phyloP scores from a whole-genome alignment of 2,113 vertebrate genomes.

The Atlantisia rogersi region DNA sequence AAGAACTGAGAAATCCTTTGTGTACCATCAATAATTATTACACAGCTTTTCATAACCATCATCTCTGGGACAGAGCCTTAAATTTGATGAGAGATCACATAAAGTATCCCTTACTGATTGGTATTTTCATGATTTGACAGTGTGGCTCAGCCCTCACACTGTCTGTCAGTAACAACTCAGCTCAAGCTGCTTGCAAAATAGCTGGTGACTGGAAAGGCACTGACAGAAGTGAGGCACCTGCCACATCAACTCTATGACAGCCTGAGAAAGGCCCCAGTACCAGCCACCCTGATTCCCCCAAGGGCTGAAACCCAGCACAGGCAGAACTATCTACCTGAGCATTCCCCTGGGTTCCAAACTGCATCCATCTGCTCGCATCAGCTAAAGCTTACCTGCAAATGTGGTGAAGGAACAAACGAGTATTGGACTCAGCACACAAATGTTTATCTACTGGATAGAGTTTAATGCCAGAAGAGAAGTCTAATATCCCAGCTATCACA shows the following conservation, averaged over 20 bases:
- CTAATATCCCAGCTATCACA: neutral
- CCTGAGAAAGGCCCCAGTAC: neutral
- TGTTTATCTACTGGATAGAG: neutral
- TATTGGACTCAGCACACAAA: neutral
- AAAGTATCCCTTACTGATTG: neutral
- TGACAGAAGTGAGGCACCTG: neutral
- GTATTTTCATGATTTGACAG: neutral
- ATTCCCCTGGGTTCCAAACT: neutral
- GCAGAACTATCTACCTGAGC: neutral
- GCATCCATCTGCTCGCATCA: neutral
- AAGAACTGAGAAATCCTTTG: conserved; percentile 8
- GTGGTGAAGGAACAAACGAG: neutral
- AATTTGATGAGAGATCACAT: neutral
- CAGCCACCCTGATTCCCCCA: neutral
- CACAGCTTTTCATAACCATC: neutral
- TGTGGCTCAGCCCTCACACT: neutral
- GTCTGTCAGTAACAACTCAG: neutral
- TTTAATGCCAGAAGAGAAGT: neutral
- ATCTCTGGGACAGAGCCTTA: neutral
- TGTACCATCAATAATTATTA: neutral
- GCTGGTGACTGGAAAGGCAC: neutral
- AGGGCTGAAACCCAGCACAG: neutral
- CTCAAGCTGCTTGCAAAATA: neutral
- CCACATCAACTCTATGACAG: neutral
- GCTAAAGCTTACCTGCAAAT: neutral